Evolutionary conservation across 2,113 vertebrate species (phyloP), one percentile per base, ranked within the genome.

Genomic region (Ginglymostoma cirratum): DNA sequence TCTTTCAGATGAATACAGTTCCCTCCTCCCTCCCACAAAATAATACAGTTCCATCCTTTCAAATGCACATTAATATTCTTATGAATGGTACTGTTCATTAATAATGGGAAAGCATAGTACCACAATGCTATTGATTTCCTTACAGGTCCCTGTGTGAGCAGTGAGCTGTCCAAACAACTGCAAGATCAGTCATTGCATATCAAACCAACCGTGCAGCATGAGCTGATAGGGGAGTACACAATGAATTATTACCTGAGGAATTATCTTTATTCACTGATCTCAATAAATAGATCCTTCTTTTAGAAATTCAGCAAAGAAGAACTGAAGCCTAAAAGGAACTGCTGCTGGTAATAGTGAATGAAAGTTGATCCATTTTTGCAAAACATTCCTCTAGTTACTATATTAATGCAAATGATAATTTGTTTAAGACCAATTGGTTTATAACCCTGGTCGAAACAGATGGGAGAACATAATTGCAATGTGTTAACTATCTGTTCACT

Each of bases 111-210:
- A 38, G 12, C 65, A 66, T 93, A 38, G 34, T 19, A 17, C 89
- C n/a, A 61, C 61, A 93, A 66, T 42, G 2, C n/a, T 93, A 93
- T 93, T 93, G 89, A 93, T 93, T 93, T 93, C 89, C n/a, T 38
- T 38, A 67, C 30, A 65, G 89, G 30, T 66, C 34, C 61, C 61
- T 67, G 34, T 7, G n/a, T 7, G 61, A 92, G 34, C 65, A 61
- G 55, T 23, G 55, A 66, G 89, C 89, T 67, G 61, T 93, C 61
- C 61, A 93, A 93, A 93, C 89, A 93, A 67, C 19, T 67, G 89
- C 61, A 67, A 93, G 17, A 93, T 67, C 89, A 93, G 89, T 38
- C 30, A 21, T 19, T 93, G 61, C 61, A 66, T 65, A 93, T 38
- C 61, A 38, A 93, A 66, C 65, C 30, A 93, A 93, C 61, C 19